Base-by-base conservation (phyloP, 2,797 vertebrate species). In the Megaceryle alcyon region DNA sequence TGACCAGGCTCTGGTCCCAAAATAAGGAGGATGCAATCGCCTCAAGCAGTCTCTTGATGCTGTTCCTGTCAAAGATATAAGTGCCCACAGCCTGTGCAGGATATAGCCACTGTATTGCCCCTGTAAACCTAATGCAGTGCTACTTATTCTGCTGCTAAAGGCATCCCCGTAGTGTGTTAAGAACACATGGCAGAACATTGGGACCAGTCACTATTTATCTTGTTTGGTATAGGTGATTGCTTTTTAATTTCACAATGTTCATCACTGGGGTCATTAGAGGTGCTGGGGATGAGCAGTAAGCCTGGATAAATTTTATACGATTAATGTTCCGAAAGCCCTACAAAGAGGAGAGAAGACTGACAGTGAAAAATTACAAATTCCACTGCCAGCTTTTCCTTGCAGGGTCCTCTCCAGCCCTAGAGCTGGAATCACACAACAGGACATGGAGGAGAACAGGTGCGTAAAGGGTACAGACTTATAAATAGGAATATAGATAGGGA, bases 201-300 rank as follows among this genome's bases (percentile, higher is more conserved):
- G 49, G 57, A 51, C 43, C 73, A 20, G 84, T 94, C 63, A 18
- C n/a, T 92, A 51, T 73, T 94, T 88, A 65, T 44, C 29, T 78
- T 54, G 5, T 90, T 76, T 79, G 51, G 46, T 76, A 44, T 11
- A 72, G 11, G 48, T 79, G 51, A 82, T 79, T 79, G 77, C 51
- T 72, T 86, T 94, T 94, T 77, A 79, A 87, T 92, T 91, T 85
- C 72, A 43, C 63, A 71, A 25, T 35, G 65, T 59, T 87, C 70
- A 68, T 86, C 1, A 0, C 43, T 64, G 20, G 68, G 31, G 85
- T 86, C 86, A 82, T 83, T 72, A 81, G 78, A 88, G 41, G 56
- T 88, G 39, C 19, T 1, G 4, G 23, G 37, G 49, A 89, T 71
- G 83, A 96, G 64, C 48, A 54, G 37, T 78, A 85, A 83, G 65